Conservation (phyloP, 1,140 invertebrate genomes). For the Armadillidium nasatum region DNA sequence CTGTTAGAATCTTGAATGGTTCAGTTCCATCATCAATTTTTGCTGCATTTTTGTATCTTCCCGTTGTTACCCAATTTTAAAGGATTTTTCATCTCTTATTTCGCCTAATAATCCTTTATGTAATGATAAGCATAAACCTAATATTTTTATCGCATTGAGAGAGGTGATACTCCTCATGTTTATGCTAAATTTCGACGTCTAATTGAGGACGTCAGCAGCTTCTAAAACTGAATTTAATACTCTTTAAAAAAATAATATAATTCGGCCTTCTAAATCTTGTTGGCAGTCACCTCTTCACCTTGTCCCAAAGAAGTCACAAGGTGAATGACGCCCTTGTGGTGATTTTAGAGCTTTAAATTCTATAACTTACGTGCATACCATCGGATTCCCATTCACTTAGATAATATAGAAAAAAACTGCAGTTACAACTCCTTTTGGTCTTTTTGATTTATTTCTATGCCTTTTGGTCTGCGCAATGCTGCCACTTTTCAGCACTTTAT, state of each 20-base stretch:
- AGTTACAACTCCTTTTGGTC: constrained; percentile 40
- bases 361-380: constrained; percentile 43
- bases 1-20: no score
- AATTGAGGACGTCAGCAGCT: neutral
- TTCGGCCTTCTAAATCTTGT: constrained; percentile 28
- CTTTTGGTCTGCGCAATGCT: constrained; percentile 25
- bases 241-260: constrained; percentile 17
- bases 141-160: no score
- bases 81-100: no score
- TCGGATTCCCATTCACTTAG: constrained; percentile 43
- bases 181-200: constrained; percentile 12
- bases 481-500: constrained; percentile 36
- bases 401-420: constrained; percentile 32
- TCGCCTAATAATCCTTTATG: neutral
- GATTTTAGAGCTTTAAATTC: constrained; percentile 47
- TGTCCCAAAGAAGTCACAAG: constrained; percentile 42
- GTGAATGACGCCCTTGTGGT: constrained; percentile 41
- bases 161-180: constrained; percentile 12
- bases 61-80: neutral
- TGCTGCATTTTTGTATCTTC: no score
- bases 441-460: constrained; percentile 44
- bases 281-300: constrained; percentile 46
- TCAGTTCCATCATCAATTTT: no score
- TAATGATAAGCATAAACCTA: neutral
- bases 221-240: constrained; percentile 10